These are phyloP conservation scores for Xenopus borealis DNA, from an alignment of 2,113 vertebrate species.

Conservation along the genomic window DNA sequence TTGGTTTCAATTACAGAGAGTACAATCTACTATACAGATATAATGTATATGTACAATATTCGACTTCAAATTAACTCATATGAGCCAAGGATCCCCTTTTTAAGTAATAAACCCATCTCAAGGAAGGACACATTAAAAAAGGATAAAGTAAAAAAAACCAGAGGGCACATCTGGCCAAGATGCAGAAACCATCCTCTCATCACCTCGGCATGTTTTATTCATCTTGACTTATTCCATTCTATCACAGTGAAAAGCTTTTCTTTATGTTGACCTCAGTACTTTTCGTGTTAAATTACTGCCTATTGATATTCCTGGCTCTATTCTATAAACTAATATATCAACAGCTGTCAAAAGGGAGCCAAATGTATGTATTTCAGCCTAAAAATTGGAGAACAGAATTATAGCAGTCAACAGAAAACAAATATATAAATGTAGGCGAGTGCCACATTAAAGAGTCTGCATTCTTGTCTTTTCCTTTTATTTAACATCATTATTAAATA, in stretches of 20 bases:
- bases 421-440: neutral
- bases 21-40: too few relatives aligned
- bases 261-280: slow-evolving; percentile 45
- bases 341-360: slow-evolving; percentile 31
- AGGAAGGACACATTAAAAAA: slow-evolving; percentile 5
- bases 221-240: slow-evolving; percentile 37
- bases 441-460: neutral
- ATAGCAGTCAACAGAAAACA: slow-evolving; percentile 16
- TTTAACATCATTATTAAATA: slow-evolving; percentile 17
- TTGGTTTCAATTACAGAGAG: too few relatives aligned
- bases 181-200: slow-evolving; percentile 32
- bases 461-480: neutral
- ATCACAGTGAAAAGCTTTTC: slow-evolving; percentile 36
- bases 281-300: slow-evolving; percentile 44
- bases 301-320: slow-evolving; percentile 45
- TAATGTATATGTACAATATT: too few relatives aligned
- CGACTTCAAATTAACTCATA: too few relatives aligned
- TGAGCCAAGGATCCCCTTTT: neutral
- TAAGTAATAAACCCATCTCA: too few relatives aligned
- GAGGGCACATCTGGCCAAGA: slow-evolving; percentile 27
- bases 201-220: slow-evolving; percentile 36
- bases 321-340: slow-evolving; percentile 32
- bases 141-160: slow-evolving; percentile 10
- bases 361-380: slow-evolving; percentile 34
- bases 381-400: slow-evolving; percentile 10